A percentile compares a stretch with the other conserved stretches of the same genome.
Conservation (phyloP, 2,797 vertebrate species). For the Mallotus villosus region DNA sequence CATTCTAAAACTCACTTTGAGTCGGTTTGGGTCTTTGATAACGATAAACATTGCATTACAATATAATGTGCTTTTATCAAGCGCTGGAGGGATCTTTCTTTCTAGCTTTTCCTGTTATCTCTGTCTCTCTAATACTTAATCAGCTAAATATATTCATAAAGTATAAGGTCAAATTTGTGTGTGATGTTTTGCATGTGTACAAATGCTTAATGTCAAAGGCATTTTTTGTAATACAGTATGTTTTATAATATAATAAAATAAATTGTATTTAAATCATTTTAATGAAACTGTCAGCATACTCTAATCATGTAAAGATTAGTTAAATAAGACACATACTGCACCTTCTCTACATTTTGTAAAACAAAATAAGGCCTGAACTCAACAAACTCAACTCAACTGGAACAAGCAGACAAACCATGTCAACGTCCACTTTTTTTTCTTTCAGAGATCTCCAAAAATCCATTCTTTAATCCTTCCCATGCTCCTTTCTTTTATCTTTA, state of each 20-base stretch:
- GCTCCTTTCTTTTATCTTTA: too few relatives aligned
- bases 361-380: not conserved
- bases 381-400: not conserved
- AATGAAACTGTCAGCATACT: too few relatives aligned
- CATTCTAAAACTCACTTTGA: slow-evolving; percentile 61
- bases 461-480: not conserved
- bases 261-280: too few relatives aligned
- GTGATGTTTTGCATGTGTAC: not conserved
- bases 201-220: too few relatives aligned
- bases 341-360: not conserved
- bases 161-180: not conserved
- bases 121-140: not conserved
- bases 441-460: not conserved
- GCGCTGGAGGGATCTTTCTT: not conserved
- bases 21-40: slow-evolving; percentile 36
- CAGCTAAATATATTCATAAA: not conserved
- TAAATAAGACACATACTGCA: not conserved
- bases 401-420: not conserved
- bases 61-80: not conserved
- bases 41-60: slow-evolving; percentile 30
- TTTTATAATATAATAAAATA: not conserved
- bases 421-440: not conserved
- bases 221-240: not conserved
- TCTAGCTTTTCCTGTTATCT: not conserved
- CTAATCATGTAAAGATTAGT: too few relatives aligned